Conservation (phyloP, 2,888 invertebrate species). For the Andrena praecox region DNA sequence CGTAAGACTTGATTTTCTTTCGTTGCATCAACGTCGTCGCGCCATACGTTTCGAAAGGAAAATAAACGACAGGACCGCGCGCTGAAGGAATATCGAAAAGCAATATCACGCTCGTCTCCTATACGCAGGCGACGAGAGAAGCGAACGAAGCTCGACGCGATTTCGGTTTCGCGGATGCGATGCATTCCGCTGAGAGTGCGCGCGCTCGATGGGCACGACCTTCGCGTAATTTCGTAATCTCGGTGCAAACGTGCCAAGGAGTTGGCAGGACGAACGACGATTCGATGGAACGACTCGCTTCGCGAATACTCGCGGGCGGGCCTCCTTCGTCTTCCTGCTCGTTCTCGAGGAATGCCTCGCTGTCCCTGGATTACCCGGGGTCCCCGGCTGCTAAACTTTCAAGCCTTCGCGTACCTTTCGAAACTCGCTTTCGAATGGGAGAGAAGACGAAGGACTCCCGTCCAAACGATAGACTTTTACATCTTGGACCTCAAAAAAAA, state of each 20-base stretch:
- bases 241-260: constrained; percentile 51
- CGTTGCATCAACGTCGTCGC: constrained; percentile 34
- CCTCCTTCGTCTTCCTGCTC: constrained; percentile 8
- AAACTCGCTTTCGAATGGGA: not conserved
- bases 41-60: not conserved
- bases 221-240: constrained; percentile 38
- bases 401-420: too few species aligned
- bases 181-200: not conserved
- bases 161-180: constrained; percentile 12
- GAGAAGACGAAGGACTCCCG: not conserved
- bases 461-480: not conserved
- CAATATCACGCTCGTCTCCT: constrained; percentile 28
- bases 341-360: not conserved
- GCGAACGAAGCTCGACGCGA: not conserved
- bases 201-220: not conserved
- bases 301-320: constrained; percentile 15
- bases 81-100: constrained; percentile 23
- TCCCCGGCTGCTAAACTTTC: not conserved
- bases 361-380: not conserved
- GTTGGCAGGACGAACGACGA: constrained; percentile 43
- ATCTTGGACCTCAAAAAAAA: not conserved
- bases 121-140: not conserved
- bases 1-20: constrained; percentile 24
- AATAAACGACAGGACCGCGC: not conserved
- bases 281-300: constrained; percentile 24